Evolutionary conservation across 2,113 vertebrate genomes (phyloP), one percentile per base, ranked within the genome.

Genomic region (Boleophthalmus pectinirostris): DNA sequence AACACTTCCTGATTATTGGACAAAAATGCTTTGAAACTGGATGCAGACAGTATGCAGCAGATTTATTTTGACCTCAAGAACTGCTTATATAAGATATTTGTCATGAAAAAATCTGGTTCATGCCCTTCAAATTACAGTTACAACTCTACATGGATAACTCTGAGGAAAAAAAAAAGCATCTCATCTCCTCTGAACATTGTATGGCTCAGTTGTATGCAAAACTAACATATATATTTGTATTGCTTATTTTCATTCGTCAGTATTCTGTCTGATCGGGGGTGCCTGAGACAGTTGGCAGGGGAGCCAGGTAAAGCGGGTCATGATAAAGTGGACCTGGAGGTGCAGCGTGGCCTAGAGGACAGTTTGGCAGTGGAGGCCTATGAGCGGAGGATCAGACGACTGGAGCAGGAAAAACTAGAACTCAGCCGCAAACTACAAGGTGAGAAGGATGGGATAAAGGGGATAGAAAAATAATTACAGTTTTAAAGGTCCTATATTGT

Each of bases 321-420:
- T 47, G 88, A 93, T 53, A 93, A 95, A 69, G 77, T 97, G 60
- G 98, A 99, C 82, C 88, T 88, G 49, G 93, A 84, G 21, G 92
- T 98, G 68, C 95, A 97, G 88, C 94, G 96, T 71, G 93, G 95
- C 73, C 88, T 98, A 74, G 96, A 99, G 78, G 96, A 98, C 73
- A 98, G 94, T 84, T 92, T 99, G 87, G 97, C 97, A 23, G 94
- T 96, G 0, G 98, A 99, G 88, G 98, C 97, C 63, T 99, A 99
- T 46, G 98, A 99, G 87, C 94, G 98, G 76, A 95, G 97, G 87
- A 97, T 99, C 85, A 94, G 95, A 23, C 95, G 96, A 6, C 92
- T 99, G 66, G 98, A 99, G 77, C 97, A 99, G 84, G 97, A 99
- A 82, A 99, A 98, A 78, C 84, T 96, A 68, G 97, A 99, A 89